Evolutionary conservation across 2,113 vertebrate genomes (phyloP).

Genomic region (Larimichthys polyactis): DNA sequence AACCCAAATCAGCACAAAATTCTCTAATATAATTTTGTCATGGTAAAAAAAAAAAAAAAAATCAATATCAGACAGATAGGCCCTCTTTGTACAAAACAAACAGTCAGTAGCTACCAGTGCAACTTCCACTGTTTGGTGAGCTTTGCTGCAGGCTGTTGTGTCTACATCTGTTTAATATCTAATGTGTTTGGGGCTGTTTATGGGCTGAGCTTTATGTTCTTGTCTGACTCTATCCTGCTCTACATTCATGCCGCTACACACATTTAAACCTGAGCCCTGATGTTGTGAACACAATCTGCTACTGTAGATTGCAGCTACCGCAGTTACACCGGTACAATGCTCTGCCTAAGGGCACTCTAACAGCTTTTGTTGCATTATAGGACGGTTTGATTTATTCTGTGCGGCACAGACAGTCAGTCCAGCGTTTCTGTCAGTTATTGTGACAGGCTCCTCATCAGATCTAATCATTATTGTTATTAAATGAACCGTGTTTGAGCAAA

Average conservation of each 20-base stretch:
- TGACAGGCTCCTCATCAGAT: conserved; percentile 14
- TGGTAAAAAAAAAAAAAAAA: background rate
- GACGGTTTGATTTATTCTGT: background rate
- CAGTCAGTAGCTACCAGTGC: background rate
- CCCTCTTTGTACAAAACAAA: background rate
- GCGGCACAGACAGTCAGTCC: background rate
- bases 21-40: background rate
- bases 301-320: background rate
- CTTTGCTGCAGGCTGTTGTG: conserved; percentile 1
- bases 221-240: background rate
- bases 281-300: conserved; percentile 1
- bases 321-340: background rate
- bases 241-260: background rate
- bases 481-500: conserved; percentile 15
- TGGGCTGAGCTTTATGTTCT: background rate
- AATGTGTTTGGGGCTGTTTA: background rate
- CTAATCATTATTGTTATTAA: conserved; percentile 22
- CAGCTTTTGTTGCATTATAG: conserved; percentile 7
- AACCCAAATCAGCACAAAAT: conserved; percentile 3
- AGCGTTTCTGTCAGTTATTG: conserved; percentile 9
- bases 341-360: background rate
- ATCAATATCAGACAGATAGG: background rate
- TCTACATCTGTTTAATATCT: background rate
- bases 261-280: background rate
- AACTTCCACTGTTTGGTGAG: background rate